Percentiles rank a stretch among this genome's conserved stretches.
Evolutionary conservation across 2,113 vertebrate genomes (phyloP).

Genomic region (Petromus typicus): DNA sequence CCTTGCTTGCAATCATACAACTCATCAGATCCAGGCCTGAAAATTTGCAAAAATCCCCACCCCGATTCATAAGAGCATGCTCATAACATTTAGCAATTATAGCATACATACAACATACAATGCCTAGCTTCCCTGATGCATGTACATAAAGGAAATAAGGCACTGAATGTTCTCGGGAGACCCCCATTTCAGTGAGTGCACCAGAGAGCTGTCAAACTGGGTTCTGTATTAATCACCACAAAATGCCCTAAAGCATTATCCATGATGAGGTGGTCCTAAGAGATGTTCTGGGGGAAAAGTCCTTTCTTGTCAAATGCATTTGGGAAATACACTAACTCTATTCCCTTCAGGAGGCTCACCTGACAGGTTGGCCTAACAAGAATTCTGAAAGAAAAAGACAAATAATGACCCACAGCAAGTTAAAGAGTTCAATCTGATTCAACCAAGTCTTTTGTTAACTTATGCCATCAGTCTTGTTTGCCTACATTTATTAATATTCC

Average conservation of each 20-base stretch:
- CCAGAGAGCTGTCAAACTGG: background rate
- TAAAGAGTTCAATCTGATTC: background rate
- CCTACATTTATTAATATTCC: background rate
- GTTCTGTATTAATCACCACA: background rate
- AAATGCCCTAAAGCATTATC: constrained; percentile 29
- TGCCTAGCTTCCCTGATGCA: background rate
- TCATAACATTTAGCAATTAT: background rate
- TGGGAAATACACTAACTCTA: background rate
- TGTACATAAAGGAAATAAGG: background rate
- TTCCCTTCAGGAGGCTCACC: background rate
- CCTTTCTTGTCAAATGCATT: background rate
- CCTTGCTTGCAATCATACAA: background rate
- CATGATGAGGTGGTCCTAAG: background rate
- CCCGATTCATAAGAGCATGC: background rate
- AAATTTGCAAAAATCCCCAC: background rate
- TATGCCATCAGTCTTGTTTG: background rate
- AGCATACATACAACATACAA: fast-evolving
- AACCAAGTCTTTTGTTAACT: background rate
- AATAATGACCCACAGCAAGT: background rate
- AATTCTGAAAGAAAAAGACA: background rate
- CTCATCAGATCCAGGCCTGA: background rate
- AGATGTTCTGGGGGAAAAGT: background rate
- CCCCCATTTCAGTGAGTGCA: background rate
- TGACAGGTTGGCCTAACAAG: background rate
- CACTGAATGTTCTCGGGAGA: background rate